A percentile compares a stretch with the other conserved stretches of the same genome.
Evolutionary conservation across 2,888 invertebrate genomes (phyloP).

Genomic region (Drosophila helvetica): DNA sequence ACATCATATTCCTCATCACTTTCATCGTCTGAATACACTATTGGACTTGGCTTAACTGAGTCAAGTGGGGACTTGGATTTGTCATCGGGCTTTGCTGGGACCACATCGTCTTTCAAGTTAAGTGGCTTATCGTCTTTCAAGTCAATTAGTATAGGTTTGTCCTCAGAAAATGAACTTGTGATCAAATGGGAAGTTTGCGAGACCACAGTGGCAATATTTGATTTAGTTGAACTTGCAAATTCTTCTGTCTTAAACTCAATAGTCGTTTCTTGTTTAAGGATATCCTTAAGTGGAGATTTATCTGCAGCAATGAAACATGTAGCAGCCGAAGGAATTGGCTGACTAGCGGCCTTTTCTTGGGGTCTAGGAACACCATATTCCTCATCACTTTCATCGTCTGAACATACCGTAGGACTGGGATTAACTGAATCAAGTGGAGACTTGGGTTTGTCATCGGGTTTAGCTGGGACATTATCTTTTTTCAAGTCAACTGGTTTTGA

Average conservation of each 20-base stretch:
- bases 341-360: neutral
- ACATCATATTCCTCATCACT: slow-evolving; percentile 14
- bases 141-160: neutral
- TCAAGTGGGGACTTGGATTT: slow-evolving; percentile 5
- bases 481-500: too few species aligned
- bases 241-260: too few species aligned
- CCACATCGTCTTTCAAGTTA: neutral
- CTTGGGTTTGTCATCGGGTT: too few species aligned
- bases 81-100: neutral
- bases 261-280: too few species aligned
- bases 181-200: too few species aligned
- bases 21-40: slow-evolving; percentile 29
- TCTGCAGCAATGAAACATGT: neutral
- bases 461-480: too few species aligned
- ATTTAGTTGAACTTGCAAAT: too few species aligned
- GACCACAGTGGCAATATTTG: too few species aligned
- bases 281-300: neutral
- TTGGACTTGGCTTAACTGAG: neutral
- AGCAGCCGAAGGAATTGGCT: neutral
- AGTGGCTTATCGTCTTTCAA: neutral
- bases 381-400: too few species aligned
- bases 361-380: too few species aligned
- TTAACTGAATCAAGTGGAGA: too few species aligned
- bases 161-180: neutral
- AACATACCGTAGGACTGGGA: too few species aligned